Conservation (phyloP, 2,888 invertebrate genomes). For the Netelia virgata region DNA sequence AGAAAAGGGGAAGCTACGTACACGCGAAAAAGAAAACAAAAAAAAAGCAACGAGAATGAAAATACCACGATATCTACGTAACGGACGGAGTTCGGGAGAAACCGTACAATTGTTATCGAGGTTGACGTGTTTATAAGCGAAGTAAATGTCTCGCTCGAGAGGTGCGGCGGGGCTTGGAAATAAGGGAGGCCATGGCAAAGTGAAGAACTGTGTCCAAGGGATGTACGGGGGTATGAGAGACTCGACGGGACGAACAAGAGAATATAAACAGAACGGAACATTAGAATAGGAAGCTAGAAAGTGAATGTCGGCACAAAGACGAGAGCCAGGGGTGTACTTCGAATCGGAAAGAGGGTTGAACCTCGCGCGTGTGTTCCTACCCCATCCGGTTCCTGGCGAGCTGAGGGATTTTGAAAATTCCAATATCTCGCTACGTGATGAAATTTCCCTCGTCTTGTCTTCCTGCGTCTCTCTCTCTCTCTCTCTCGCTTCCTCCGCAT, state of each 20-base stretch:
- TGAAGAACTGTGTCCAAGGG: background rate
- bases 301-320: conserved; percentile 60
- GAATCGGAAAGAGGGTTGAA: conserved; percentile 21
- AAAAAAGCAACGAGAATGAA: too few relatives aligned
- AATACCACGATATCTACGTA: too few relatives aligned
- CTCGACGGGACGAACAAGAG: background rate
- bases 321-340: conserved; percentile 14
- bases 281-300: conserved; percentile 54
- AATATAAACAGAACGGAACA: conserved; percentile 35
- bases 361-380: conserved; percentile 31
- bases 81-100: too few relatives aligned
- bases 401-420: conserved; percentile 77
- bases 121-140: background rate
- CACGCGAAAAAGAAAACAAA: background rate
- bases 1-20: background rate
- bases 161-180: background rate
- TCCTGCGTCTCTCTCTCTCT: background rate
- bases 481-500: too few relatives aligned
- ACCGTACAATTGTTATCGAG: too few relatives aligned
- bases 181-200: background rate
- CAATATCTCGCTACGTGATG: conserved; percentile 73
- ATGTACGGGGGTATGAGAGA: background rate
- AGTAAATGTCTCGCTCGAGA: background rate
- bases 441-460: conserved; percentile 29
- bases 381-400: conserved; percentile 25